These are phyloP conservation scores for Sminthurinus aureus DNA, from an alignment of 2,888 invertebrate species.

Conservation along the genomic window DNA sequence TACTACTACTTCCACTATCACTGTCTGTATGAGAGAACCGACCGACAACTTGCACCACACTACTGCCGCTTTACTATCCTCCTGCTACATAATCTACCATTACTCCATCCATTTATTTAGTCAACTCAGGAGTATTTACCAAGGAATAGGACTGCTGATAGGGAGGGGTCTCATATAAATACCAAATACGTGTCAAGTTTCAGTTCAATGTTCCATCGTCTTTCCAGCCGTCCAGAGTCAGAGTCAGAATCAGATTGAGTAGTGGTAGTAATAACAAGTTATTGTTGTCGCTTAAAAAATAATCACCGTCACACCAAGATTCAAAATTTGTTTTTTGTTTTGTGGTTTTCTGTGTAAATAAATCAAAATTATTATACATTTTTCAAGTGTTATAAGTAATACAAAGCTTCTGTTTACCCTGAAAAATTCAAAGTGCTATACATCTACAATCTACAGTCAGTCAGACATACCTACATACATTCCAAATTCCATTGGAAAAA, in stretches of 20 bases:
- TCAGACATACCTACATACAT: too few species aligned
- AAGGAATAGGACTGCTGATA: conserved; percentile 39
- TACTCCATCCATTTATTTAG: conserved; percentile 9
- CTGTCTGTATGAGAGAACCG: too few species aligned
- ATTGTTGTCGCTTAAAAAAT: background rate
- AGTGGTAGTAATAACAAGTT: background rate
- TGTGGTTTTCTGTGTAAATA: background rate
- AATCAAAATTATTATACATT: background rate
- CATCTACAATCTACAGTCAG: too few species aligned
- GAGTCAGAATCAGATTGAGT: background rate
- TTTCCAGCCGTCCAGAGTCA: conserved; percentile 30
- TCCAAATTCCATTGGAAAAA: too few species aligned
- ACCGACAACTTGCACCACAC: too few species aligned
- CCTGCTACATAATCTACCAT: conserved; percentile 5
- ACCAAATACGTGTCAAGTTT: conserved; percentile 44
- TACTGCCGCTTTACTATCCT: too few species aligned
- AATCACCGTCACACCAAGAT: background rate
- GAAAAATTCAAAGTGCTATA: too few species aligned
- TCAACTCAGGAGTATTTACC: conserved; percentile 7
- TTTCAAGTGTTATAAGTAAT: background rate
- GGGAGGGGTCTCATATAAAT: conserved; percentile 56
- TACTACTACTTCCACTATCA: background rate
- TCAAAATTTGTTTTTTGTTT: background rate
- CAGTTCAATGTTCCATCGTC: conserved; percentile 56
- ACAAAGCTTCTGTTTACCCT: background rate